phyloP scores from a whole-genome alignment of 1,140 invertebrate genomes.

The Chrysopa pallens region DNA sequence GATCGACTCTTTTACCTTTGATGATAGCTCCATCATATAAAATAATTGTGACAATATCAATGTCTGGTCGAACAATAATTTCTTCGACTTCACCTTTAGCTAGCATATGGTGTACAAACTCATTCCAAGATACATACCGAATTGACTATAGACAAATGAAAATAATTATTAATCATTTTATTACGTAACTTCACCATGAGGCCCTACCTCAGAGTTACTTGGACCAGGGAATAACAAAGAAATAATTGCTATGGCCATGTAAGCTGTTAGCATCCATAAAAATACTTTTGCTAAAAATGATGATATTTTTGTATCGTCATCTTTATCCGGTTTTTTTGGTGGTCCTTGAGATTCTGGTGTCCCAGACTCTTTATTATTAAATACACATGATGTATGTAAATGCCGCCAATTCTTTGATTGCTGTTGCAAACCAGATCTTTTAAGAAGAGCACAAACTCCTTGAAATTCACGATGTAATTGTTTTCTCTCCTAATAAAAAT shows the following conservation, averaged over 20 bases:
- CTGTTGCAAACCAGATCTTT: too few species aligned
- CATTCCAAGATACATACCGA: slow-evolving; percentile 80
- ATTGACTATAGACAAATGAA: slow-evolving; percentile 22
- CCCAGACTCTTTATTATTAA: too few species aligned
- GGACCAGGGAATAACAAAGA: slow-evolving; percentile 49
- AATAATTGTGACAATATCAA: slow-evolving; percentile 67
- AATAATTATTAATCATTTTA: slow-evolving; percentile 2
- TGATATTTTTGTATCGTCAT: slow-evolving; percentile 43
- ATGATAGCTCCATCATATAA: slow-evolving; percentile 72
- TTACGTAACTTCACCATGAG: neutral
- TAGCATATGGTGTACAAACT: slow-evolving; percentile 85
- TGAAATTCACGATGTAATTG: too few species aligned
- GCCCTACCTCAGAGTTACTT: slow-evolving; percentile 48
- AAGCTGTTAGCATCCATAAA: slow-evolving; percentile 57
- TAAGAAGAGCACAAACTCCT: too few species aligned
- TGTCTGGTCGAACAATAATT: slow-evolving; percentile 64
- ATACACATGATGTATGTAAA: too few species aligned
- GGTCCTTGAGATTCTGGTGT: neutral
- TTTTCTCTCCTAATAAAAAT: too few species aligned
- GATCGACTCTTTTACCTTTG: slow-evolving; percentile 56
- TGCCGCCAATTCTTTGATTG: too few species aligned
- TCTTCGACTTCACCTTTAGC: slow-evolving; percentile 83
- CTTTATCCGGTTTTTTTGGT: slow-evolving; percentile 19
- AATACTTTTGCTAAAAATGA: slow-evolving; percentile 50
- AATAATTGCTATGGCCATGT: slow-evolving; percentile 48